phyloP scores from a whole-genome alignment of 2,888 invertebrate genomes.

The Lypha dubia region DNA sequence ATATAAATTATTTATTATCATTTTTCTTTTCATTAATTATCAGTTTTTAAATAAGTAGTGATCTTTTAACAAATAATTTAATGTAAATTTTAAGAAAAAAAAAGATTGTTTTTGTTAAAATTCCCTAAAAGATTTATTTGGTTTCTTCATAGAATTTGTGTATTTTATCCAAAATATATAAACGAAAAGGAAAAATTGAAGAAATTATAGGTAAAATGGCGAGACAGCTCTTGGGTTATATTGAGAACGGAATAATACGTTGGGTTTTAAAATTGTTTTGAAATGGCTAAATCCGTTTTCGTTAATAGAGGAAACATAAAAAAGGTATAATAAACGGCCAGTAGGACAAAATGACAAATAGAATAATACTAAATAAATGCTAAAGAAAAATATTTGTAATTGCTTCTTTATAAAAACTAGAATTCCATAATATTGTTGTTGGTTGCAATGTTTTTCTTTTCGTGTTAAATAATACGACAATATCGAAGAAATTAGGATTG shows the following conservation, averaged over 20 bases:
- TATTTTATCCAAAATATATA: slow-evolving; percentile 19
- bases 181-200: background rate
- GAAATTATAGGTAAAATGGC: background rate
- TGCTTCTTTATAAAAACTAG: slow-evolving; percentile 21
- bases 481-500: slow-evolving; percentile 16
- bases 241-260: background rate
- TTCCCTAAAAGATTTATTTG: slow-evolving; percentile 67
- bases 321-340: slow-evolving; percentile 20
- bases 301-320: background rate
- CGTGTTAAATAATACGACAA: slow-evolving; percentile 29
- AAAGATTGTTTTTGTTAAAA: slow-evolving; percentile 38
- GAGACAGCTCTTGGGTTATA: slow-evolving; percentile 5
- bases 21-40: slow-evolving; percentile 1
- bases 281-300: slow-evolving; percentile 13
- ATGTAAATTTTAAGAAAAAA: slow-evolving; percentile 38
- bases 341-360: slow-evolving; percentile 29
- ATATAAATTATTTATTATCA: no score
- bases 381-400: slow-evolving; percentile 59
- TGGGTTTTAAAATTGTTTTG: slow-evolving; percentile 1
- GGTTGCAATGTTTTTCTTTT: slow-evolving; percentile 51
- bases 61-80: slow-evolving; percentile 46
- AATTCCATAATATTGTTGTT: slow-evolving; percentile 35
- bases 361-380: slow-evolving; percentile 70
- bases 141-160: slow-evolving; percentile 40
- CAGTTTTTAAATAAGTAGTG: slow-evolving; percentile 46